These are phyloP conservation scores for Peromyscus attwateri DNA, from an alignment of 2,797 vertebrate genomes.

Conservation along the genomic window DNA sequence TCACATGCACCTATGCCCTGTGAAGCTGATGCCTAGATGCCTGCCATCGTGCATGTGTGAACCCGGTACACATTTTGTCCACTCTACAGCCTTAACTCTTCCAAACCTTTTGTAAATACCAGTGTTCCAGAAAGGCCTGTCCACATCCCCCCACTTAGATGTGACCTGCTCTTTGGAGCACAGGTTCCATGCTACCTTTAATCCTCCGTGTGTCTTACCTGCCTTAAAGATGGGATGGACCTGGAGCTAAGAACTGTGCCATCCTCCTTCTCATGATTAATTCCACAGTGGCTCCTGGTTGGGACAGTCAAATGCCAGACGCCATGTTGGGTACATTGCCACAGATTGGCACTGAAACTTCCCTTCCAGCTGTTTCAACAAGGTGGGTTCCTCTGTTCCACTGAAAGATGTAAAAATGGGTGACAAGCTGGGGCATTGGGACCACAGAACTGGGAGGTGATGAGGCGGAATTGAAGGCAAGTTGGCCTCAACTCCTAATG, in stretches of 20 bases:
- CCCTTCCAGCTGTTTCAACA: not conserved
- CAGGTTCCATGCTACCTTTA: not conserved
- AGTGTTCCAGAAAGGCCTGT: not conserved
- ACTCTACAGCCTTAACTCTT: not conserved
- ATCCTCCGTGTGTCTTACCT: not conserved
- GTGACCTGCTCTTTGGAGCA: not conserved
- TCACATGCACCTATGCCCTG: not conserved
- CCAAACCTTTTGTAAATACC: not conserved
- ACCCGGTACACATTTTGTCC: not conserved
- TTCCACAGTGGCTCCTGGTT: not conserved
- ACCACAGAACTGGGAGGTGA: not conserved
- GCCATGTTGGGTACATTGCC: not conserved
- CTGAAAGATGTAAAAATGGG: not conserved
- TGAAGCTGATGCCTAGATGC: not conserved
- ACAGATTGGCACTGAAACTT: not conserved
- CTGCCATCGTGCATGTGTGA: too few relatives aligned
- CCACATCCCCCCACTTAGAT: not conserved
- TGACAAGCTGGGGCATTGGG: not conserved
- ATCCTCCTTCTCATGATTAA: not conserved
- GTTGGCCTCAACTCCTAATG: not conserved
- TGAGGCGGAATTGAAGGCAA: not conserved
- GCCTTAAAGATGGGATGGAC: not conserved
- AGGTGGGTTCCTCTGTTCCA: not conserved
- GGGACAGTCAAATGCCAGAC: not conserved
- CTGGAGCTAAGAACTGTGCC: not conserved